phyloP scores from a whole-genome alignment of 2,113 vertebrate genomes.

The Platysternon megacephalum region DNA sequence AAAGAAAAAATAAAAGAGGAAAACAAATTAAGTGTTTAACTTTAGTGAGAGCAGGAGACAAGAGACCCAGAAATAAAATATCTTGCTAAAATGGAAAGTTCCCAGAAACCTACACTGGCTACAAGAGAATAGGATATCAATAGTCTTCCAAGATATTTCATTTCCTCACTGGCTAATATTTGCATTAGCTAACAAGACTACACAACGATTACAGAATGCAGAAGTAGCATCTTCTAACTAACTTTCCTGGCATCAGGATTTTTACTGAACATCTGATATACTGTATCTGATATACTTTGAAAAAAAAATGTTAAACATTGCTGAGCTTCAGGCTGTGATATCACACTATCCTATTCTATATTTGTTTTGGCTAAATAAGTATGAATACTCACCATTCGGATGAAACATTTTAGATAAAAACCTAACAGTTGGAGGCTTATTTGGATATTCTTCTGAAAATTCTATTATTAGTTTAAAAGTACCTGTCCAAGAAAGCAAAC shows the following conservation, averaged over 20 bases:
- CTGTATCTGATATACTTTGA: background rate
- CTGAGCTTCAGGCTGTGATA: background rate
- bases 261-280: background rate
- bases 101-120: background rate
- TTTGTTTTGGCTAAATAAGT: slow-evolving; percentile 23
- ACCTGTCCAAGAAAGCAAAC: slow-evolving; percentile 81
- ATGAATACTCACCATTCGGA: slow-evolving; percentile 91
- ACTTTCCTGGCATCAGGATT: background rate
- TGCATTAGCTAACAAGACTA: background rate
- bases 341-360: background rate
- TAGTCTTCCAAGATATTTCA: background rate
- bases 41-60: background rate
- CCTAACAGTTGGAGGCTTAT: slow-evolving; percentile 98
- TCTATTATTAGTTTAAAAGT: slow-evolving; percentile 99
- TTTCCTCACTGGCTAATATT: background rate
- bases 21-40: background rate
- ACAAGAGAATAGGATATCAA: background rate
- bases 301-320: background rate
- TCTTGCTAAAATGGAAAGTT: background rate
- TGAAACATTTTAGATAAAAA: slow-evolving; percentile 99
- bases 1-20: background rate
- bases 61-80: background rate
- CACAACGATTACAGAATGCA: background rate
- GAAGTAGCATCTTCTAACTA: slow-evolving; percentile 5
- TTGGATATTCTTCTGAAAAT: slow-evolving; percentile 99